These are phyloP conservation scores for Gephyroberyx darwinii DNA, from an alignment of 2,797 vertebrate species.

Conservation along the genomic window DNA sequence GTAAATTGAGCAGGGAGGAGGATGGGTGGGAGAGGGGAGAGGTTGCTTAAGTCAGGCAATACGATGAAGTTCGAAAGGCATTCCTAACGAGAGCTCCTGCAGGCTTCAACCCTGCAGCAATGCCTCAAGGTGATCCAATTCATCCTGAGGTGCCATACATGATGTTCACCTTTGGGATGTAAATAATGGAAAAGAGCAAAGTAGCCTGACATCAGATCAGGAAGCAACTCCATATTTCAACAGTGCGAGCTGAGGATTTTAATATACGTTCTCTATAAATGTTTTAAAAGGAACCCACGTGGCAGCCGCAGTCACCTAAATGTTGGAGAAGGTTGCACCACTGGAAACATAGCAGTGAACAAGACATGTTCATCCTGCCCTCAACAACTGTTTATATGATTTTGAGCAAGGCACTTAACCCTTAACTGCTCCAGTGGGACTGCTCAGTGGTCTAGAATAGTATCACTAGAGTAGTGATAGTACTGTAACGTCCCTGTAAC, in stretches of 20 bases:
- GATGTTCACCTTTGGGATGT: conserved; percentile 46
- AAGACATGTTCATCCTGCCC: no score
- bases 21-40: conserved; percentile 48
- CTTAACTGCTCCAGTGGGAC: no score
- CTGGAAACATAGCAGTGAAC: no score
- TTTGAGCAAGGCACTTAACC: no score
- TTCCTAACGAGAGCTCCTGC: conserved; percentile 62
- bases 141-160: conserved; percentile 42
- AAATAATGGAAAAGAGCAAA: conserved; percentile 50
- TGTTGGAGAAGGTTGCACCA: conserved; percentile 4
- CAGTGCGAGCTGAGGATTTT: conserved; percentile 9
- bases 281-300: conserved; percentile 33
- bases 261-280: conserved; percentile 35
- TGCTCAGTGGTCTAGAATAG: no score
- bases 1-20: conserved; percentile 11
- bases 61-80: conserved; percentile 44
- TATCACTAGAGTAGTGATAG: no score
- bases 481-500: no score
- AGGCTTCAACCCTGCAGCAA: conserved; percentile 51
- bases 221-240: conserved; percentile 24
- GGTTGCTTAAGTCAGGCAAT: conserved; percentile 49
- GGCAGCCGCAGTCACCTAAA: conserved; percentile 7
- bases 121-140: conserved; percentile 60
- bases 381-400: no score
- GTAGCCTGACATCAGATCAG: conserved; percentile 29